Base-by-base conservation (phyloP, 2,113 vertebrate genomes). In the Daubentonia madagascariensis region DNA sequence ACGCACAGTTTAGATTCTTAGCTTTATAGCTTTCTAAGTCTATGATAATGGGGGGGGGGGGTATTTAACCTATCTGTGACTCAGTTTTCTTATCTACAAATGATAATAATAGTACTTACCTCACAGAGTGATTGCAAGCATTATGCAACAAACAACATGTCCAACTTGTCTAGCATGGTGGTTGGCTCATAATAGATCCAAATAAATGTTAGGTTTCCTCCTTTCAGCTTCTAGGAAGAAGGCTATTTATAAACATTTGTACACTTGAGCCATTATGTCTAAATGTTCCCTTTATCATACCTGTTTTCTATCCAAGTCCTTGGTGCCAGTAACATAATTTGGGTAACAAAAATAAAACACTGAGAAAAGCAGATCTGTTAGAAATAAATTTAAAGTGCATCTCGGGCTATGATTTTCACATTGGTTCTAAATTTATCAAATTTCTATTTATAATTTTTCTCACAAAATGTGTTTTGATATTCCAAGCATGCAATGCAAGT, bases 391-490 rank as follows among this genome's bases (percentile, higher is more conserved):
- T 96, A 81, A 97, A 97, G 92, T 91, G 90, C 81, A 91, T 92
- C 94, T 97, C 57, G 91, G 95, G 92, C 88, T 97, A 86, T 91
- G 95, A 96, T 97, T 96, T 97, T 97, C 97, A 96, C 85, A 89
- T 95, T 92, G 93, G 81, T 95, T 95, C 97, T 98, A 98, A 98
- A 97, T 98, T 98, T 97, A 98, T 93, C 96, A 93, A 84, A 83
- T 94, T 97, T 98, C 97, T 98, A 98, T 98, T 98, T 98, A 95
- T 98, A 98, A 67, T 70, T 96, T 92, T 97, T 85, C 85, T 94
- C 88, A 93, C 87, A 94, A 97, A 96, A 96, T 97, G 72, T 98
- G 92, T 97, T 98, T 98, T 97, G 90, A 95, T 98, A 75, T 96
- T 97, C 96, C 97, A 81, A 92, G 68, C 88, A 72, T 92, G 93